A percentile compares a stretch with the other conserved stretches of the same genome.
These are phyloP conservation scores for Magallana gigas DNA, from an alignment of 1,140 invertebrate genomes.

Conservation along the genomic window DNA sequence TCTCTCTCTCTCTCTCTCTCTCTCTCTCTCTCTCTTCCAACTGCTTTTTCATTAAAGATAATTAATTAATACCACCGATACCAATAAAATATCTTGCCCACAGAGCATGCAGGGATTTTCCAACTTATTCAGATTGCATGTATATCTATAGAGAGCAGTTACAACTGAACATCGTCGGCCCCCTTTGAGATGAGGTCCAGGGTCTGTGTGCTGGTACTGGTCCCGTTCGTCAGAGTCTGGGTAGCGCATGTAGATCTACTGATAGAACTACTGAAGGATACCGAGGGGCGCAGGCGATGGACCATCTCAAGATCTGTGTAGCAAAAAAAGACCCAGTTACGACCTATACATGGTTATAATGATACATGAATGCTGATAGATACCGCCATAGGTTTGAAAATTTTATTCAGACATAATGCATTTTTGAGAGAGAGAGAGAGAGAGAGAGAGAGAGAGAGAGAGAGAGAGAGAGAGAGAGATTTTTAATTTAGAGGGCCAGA, in stretches of 20 bases:
- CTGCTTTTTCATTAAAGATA: no score
- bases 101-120: no score
- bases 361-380: background rate
- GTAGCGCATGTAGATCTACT: slow-evolving; percentile 72
- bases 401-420: no score
- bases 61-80: no score
- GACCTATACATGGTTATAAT: background rate
- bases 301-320: slow-evolving; percentile 74
- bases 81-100: no score
- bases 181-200: slow-evolving; percentile 68
- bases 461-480: background rate
- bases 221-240: slow-evolving; percentile 71
- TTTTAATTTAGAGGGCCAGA: background rate
- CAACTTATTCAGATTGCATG: no score
- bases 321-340: slow-evolving; percentile 33
- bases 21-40: background rate
- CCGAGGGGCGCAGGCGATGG: slow-evolving; percentile 67
- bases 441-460: background rate
- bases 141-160: no score
- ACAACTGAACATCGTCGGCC: slow-evolving; percentile 28
- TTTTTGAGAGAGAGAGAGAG: no score
- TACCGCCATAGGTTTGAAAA: no score
- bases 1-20: slow-evolving; percentile 14
- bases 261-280: slow-evolving; percentile 69
- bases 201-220: slow-evolving; percentile 76